Evolutionary conservation across 2,888 invertebrate genomes (phyloP), one percentile per base, ranked within the genome.

Genomic region (Helleia helle): DNA sequence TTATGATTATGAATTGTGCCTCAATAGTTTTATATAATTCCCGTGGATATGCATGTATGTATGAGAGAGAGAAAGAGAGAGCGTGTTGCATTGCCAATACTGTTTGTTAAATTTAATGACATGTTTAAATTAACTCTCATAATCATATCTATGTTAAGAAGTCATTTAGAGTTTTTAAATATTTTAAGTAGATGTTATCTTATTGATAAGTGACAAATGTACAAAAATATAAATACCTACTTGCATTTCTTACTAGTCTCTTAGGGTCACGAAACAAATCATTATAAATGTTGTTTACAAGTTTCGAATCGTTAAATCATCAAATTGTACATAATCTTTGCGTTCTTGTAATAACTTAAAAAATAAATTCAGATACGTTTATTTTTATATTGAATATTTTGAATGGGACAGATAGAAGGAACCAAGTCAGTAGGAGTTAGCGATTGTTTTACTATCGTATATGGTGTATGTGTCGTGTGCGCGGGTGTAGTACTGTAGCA

Each of bases 181-280:
- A 69, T 72, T 71, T 72, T 79, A 80, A 71, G 75, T 65, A 74
- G 71, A 12, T 79, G 81, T 83, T 84, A 83, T 72, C 66, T 68
- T 83, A 83, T 71, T 83, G 62, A 62, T 83, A 83, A 75, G 81
- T 65, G 63, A 72, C 73, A 73, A 71, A 59, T 83, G 83, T 84
- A 83, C 81, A 81, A 81, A 79, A 71, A 65, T 67, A 72, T 65
- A 52, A 72, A 67, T 68, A 71, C n/a, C n/a, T n/a, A n/a, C 67
- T 69, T 79, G 80, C 80, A 81, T 84, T 84, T 83, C 76, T 72
- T 62, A 73, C 81, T 83, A 84, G 84, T 84, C 81, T 70, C 59
- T 66, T 80, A 77, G 79, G 74, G 74, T 79, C 83, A 79, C 76
- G 65, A 69, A 62, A 61, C 65, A 56, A 58, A 61, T 55, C 58